phyloP scores from a whole-genome alignment of 37 sponge, comb jelly and placozoan genomes.

The Chondrosia reniformis region DNA sequence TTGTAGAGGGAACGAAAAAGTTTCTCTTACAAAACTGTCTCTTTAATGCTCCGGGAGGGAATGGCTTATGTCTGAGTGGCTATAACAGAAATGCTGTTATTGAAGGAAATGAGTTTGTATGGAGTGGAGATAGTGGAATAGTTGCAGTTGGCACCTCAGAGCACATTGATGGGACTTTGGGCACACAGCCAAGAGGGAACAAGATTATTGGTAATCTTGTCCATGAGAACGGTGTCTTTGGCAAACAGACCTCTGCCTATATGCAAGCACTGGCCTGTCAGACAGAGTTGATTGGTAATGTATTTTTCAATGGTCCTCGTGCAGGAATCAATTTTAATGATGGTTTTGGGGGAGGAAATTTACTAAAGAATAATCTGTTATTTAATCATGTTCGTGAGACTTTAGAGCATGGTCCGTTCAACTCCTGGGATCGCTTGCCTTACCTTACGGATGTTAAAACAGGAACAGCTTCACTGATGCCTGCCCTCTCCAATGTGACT shows the following conservation, averaged over 20 bases:
- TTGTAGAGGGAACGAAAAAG: conserved; percentile 35
- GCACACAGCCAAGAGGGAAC: conserved; percentile 41
- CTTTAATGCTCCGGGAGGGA: conserved; percentile 54
- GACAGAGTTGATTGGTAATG: conserved; percentile 28
- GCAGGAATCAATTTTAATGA: conserved; percentile 66
- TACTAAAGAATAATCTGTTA: conserved; percentile 30
- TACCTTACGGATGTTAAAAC: conserved; percentile 17
- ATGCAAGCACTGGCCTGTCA: conserved; percentile 37
- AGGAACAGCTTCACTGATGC: conserved; percentile 30
- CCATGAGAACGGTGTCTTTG: conserved; percentile 58
- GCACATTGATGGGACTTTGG: conserved; percentile 44
- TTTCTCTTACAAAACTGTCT: conserved; percentile 23
- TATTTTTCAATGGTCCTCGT: conserved; percentile 58
- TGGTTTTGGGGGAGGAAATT: conserved; percentile 55
- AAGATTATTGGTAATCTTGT: conserved; percentile 37
- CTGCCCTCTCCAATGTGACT: conserved; percentile 22
- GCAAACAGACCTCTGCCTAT: conserved; percentile 48
- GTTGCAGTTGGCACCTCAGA: conserved; percentile 45
- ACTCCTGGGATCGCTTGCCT: conserved; percentile 54
- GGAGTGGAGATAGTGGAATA: conserved; percentile 66
- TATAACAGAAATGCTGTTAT: conserved; percentile 45
- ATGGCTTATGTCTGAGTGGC: conserved; percentile 39
- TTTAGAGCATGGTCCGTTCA: conserved; percentile 54
- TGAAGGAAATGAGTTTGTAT: conserved; percentile 46
- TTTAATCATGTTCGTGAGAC: conserved; percentile 62